Evolutionary conservation across 2,113 vertebrate species (phyloP).

Genomic region (Lepus europaeus): DNA sequence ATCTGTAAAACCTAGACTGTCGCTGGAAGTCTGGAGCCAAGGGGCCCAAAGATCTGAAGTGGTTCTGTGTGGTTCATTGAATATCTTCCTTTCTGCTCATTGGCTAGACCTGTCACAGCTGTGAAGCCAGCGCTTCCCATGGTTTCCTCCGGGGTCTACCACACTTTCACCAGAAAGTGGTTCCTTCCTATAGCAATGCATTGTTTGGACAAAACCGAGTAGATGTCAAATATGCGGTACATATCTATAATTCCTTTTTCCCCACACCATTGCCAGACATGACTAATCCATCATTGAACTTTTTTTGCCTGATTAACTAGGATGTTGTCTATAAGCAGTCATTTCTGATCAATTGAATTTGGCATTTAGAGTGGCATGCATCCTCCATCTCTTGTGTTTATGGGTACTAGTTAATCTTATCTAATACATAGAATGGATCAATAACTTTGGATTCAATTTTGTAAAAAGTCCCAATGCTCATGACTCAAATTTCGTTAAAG

Average conservation of each 20-base stretch:
- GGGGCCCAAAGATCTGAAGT: background rate
- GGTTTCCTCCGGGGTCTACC: background rate
- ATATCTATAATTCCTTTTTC: background rate
- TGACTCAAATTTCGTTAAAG: background rate
- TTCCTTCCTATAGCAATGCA: background rate
- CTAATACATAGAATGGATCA: background rate
- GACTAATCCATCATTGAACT: background rate
- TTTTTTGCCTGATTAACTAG: background rate
- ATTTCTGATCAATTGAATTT: background rate
- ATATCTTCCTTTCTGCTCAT: background rate
- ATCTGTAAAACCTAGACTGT: slow-evolving; percentile 52
- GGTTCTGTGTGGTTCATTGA: background rate
- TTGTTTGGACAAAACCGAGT: background rate
- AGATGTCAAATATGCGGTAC: background rate
- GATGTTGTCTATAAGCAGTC: background rate
- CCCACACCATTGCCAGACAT: background rate
- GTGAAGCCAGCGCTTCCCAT: background rate
- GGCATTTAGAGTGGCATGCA: background rate
- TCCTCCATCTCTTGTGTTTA: background rate
- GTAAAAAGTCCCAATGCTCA: background rate
- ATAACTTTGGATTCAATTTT: background rate
- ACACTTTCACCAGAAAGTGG: background rate
- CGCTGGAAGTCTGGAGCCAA: background rate
- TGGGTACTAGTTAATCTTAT: background rate
- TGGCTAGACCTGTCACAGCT: background rate